Percentiles rank a stretch among this genome's conserved stretches.
Evolutionary conservation across 2,797 vertebrate species (phyloP).

Genomic region (Helicolenus hilgendorfi): DNA sequence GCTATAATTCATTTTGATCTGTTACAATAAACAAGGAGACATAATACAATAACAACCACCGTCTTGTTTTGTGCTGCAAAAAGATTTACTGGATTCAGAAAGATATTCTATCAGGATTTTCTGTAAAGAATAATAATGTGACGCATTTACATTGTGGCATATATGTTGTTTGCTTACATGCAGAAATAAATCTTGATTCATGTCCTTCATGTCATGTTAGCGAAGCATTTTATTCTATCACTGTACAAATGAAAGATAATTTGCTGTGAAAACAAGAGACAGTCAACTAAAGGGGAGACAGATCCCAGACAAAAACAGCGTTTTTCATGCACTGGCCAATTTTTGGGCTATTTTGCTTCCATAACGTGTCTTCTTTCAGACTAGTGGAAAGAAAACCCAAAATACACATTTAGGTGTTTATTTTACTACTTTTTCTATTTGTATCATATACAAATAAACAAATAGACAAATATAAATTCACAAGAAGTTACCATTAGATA

Average conservation of each 20-base stretch:
- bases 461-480: background rate
- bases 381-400: background rate
- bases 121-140: background rate
- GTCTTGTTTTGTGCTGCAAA: conserved; percentile 43
- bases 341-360: too few relatives aligned
- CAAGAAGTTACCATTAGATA: background rate
- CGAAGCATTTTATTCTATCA: background rate
- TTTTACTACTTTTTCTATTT: background rate
- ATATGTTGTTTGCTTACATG: background rate
- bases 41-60: conserved; percentile 29
- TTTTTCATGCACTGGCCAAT: background rate
- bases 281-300: background rate
- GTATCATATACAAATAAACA: too few relatives aligned
- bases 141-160: background rate
- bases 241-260: background rate
- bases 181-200: background rate
- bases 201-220: background rate
- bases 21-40: conserved; percentile 45
- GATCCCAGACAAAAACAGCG: too few relatives aligned
- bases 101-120: background rate
- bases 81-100: conserved; percentile 8
- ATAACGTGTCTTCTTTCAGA: background rate
- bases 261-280: background rate
- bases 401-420: background rate
- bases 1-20: conserved; percentile 30